These are phyloP conservation scores for Plemyria rubiginata DNA, from an alignment of 2,888 invertebrate genomes.

Conservation along the genomic window DNA sequence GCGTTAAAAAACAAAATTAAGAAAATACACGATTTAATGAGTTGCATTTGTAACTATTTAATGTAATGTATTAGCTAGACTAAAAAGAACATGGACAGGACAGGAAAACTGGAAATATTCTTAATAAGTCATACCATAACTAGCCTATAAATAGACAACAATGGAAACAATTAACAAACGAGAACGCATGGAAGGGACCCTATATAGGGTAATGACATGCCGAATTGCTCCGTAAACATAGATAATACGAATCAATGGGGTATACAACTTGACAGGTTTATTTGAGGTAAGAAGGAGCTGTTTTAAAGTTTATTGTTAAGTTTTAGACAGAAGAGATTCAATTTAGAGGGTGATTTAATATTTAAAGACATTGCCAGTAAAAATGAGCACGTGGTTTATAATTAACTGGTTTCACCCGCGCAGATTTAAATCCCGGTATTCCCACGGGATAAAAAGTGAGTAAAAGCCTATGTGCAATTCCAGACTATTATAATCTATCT, in stretches of 20 bases:
- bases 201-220: conserved; percentile 38
- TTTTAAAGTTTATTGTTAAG: conserved; percentile 23
- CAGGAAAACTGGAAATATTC: conserved; percentile 11
- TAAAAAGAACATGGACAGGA: background rate
- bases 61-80: background rate
- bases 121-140: background rate
- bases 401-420: too few relatives aligned
- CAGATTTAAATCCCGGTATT: too few relatives aligned
- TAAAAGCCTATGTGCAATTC: too few relatives aligned
- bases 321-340: conserved; percentile 2
- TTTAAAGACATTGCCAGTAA: background rate
- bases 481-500: too few relatives aligned
- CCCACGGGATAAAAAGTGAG: too few relatives aligned
- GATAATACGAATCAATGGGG: conserved; percentile 29
- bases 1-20: conserved; percentile 11
- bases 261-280: conserved; percentile 26
- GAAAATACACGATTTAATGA: background rate
- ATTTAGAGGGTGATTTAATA: conserved; percentile 9
- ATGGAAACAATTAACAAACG: conserved; percentile 18
- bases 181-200: conserved; percentile 21
- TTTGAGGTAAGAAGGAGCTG: conserved; percentile 19
- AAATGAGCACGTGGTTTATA: background rate
- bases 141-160: conserved; percentile 17
- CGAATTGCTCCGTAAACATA: conserved; percentile 29
- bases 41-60: background rate